Conservation (phyloP, 2,888 invertebrate genomes). For the Polyommatus iphigenia region DNA sequence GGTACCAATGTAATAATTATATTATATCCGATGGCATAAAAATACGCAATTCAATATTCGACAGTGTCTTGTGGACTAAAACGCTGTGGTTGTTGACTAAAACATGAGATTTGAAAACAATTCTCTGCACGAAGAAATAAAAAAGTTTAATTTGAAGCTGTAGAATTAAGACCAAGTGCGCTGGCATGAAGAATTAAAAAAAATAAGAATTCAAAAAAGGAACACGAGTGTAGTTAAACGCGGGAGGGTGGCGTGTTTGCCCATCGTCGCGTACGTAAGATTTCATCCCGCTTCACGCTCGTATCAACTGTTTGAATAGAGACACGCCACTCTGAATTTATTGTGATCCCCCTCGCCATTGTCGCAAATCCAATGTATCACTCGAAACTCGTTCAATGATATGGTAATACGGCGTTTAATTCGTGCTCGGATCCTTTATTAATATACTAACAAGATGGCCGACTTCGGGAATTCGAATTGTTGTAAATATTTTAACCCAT, state of each 20-base stretch:
- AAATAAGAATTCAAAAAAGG: constrained; percentile 28
- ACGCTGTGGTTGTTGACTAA: neutral
- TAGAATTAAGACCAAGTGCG: neutral
- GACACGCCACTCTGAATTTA: constrained; percentile 73
- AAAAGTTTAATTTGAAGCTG: neutral
- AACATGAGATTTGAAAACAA: neutral
- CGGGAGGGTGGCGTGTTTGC: constrained; percentile 60
- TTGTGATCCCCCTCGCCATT: constrained; percentile 63
- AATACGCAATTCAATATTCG: neutral
- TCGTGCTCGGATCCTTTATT: constrained; percentile 62
- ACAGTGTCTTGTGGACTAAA: neutral
- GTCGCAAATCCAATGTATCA: constrained; percentile 76
- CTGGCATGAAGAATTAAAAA: constrained; percentile 14
- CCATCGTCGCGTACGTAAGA: constrained; percentile 68
- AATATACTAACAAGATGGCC: constrained; percentile 43
- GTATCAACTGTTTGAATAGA: constrained; percentile 79
- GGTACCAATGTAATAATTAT: neutral
- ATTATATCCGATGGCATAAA: neutral
- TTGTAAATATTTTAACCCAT: neutral
- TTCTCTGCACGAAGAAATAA: neutral
- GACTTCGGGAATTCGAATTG: constrained; percentile 1
- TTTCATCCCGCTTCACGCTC: constrained; percentile 64
- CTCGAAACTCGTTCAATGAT: constrained; percentile 65
- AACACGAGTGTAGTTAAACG: constrained; percentile 33
- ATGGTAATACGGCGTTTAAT: constrained; percentile 77